phyloP scores from a whole-genome alignment of 1,140 invertebrate species.

The Zaprionus kolodkinae region DNA sequence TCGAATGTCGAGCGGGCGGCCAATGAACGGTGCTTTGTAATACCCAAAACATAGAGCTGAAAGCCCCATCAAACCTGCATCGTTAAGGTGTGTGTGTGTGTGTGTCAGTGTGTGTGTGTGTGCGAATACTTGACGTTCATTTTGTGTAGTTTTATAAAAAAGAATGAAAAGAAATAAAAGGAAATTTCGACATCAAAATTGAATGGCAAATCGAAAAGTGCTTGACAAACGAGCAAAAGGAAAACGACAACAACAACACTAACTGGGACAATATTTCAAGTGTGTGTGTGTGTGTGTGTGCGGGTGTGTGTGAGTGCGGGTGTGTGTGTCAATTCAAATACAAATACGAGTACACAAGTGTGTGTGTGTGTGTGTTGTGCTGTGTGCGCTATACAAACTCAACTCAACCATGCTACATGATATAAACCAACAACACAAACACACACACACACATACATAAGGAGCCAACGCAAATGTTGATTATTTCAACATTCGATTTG shows the following conservation, averaged over 20 bases:
- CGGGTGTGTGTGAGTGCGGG: too few species aligned
- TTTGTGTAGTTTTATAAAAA: conserved; percentile 55
- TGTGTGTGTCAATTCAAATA: conserved; percentile 30
- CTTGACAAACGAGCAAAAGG: conserved; percentile 56
- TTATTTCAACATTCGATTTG: conserved; percentile 57
- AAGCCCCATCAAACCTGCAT: conserved; percentile 46
- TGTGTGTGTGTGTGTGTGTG: conserved; percentile 41
- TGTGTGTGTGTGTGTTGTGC: too few species aligned
- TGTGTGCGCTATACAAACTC: conserved; percentile 27
- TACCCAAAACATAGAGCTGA: conserved; percentile 50
- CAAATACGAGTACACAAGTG: conserved; percentile 49
- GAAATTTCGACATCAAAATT: conserved; percentile 39
- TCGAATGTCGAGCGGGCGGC: conserved; percentile 40
- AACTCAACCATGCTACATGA: conserved; percentile 4
- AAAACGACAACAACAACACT: conserved; percentile 45
- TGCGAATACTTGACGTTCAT: conserved; percentile 54
- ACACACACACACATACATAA: conserved; percentile 5
- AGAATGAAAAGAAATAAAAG: conserved; percentile 24
- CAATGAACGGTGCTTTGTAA: conserved; percentile 48
- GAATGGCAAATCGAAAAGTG: conserved; percentile 73
- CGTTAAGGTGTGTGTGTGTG: conserved; percentile 57
- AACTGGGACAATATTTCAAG: conserved; percentile 49
- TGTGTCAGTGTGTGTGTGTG: conserved; percentile 15
- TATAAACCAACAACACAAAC: conserved; percentile 22
- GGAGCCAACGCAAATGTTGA: conserved; percentile 53